Conservation (phyloP, 2,797 vertebrate genomes). For the Centropyge bicolor region DNA sequence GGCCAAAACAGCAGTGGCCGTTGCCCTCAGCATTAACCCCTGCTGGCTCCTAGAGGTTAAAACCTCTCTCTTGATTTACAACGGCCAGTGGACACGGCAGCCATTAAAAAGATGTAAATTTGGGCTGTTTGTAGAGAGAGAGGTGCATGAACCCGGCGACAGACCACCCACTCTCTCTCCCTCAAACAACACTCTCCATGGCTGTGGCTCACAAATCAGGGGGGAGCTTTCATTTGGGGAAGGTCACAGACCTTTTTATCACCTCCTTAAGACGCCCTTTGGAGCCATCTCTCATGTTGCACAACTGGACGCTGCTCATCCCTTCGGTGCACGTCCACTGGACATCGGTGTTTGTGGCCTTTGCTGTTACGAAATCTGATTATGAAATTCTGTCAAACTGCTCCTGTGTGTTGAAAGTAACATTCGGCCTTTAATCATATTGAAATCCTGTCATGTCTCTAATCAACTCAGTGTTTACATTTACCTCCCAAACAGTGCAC, state of each 20-base stretch:
- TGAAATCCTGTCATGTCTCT: slow-evolving; percentile 31
- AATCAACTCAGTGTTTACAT: slow-evolving; percentile 45
- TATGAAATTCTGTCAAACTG: slow-evolving; percentile 5
- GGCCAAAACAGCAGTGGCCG: slow-evolving; percentile 65
- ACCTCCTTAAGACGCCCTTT: slow-evolving; percentile 79
- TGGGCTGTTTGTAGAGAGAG: slow-evolving; percentile 72
- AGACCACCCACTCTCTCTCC: slow-evolving; percentile 84
- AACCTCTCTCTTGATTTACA: slow-evolving; percentile 82
- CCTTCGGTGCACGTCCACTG: slow-evolving; percentile 28
- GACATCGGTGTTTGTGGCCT: slow-evolving; percentile 16
- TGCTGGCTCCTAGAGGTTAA: slow-evolving; percentile 73
- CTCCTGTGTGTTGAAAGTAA: not conserved
- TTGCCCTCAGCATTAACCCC: slow-evolving; percentile 69
- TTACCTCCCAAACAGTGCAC: slow-evolving; percentile 29
- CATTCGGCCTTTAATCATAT: not conserved
- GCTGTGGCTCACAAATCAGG: slow-evolving; percentile 77
- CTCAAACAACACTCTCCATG: slow-evolving; percentile 69
- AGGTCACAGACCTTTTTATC: slow-evolving; percentile 85
- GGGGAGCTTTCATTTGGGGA: slow-evolving; percentile 79
- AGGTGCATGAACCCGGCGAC: slow-evolving; percentile 74
- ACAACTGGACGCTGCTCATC: slow-evolving; percentile 62
- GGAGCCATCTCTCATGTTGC: slow-evolving; percentile 71
- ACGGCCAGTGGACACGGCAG: slow-evolving; percentile 74
- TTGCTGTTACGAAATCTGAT: slow-evolving; percentile 5
- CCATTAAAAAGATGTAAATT: slow-evolving; percentile 86